Percentiles rank a stretch among this genome's conserved stretches.
These are phyloP conservation scores for Hippocampus kuda DNA, from an alignment of 2,797 vertebrate genomes.

Conservation along the genomic window DNA sequence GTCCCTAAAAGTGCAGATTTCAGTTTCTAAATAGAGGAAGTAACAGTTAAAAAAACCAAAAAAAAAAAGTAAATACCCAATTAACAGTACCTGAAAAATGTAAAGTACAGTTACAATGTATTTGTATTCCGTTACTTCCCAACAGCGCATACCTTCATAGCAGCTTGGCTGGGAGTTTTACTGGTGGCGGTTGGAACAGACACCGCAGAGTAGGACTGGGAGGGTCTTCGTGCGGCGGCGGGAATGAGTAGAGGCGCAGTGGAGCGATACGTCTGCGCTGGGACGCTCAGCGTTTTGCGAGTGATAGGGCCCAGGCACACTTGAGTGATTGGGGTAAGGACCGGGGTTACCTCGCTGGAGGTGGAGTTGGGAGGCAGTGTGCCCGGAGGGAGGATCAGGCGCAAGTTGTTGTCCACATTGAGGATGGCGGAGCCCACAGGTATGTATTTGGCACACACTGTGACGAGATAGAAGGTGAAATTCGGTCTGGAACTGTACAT, in stretches of 20 bases:
- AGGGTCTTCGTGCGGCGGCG: conserved; percentile 23
- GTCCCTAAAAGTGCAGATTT: no score
- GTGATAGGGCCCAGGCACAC: conserved; percentile 1
- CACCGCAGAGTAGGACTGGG: conserved; percentile 1
- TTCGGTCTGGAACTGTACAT: no score
- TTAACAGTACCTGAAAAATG: no score
- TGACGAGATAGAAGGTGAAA: not conserved
- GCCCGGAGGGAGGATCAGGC: conserved; percentile 66
- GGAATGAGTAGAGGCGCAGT: conserved; percentile 37
- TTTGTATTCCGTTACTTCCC: not conserved
- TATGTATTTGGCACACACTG: conserved; percentile 57
- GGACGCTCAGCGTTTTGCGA: conserved; percentile 8
- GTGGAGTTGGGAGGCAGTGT: conserved; percentile 45
- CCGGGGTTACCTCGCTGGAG: conserved; percentile 31
- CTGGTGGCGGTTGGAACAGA: conserved; percentile 15
- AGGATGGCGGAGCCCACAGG: conserved; percentile 57
- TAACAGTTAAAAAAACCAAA: not conserved
- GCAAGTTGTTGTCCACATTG: conserved; percentile 59
- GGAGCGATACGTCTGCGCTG: conserved; percentile 26
- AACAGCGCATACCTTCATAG: conserved; percentile 51
- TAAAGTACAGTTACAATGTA: no score
- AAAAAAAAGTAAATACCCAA: no score
- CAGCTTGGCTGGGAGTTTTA: conserved; percentile 20
- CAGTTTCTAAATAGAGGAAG: no score
- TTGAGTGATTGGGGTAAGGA: conserved; percentile 42